Percentiles rank a stretch among this genome's conserved stretches.
phyloP scores from a whole-genome alignment of 2,888 invertebrate species.

The Amphimallon solstitiale region DNA sequence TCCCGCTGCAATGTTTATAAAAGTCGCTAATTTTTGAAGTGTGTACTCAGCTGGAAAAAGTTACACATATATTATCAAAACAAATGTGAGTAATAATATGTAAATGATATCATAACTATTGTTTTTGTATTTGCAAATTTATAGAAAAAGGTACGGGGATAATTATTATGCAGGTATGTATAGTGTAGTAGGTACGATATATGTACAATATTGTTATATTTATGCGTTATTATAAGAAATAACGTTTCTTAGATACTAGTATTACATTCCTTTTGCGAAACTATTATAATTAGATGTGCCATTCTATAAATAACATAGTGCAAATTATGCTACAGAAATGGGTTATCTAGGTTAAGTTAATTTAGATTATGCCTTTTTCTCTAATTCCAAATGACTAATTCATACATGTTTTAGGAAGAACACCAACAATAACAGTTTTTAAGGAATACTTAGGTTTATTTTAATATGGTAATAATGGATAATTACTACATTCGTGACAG shows the following conservation, averaged over 20 bases:
- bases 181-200: background rate
- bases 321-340: conserved; percentile 28
- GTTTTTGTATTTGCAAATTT: conserved; percentile 8
- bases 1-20: background rate
- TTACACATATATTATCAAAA: conserved; percentile 14
- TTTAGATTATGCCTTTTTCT: background rate
- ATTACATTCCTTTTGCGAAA: conserved; percentile 27
- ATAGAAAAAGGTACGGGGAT: background rate
- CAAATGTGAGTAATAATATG: conserved; percentile 18
- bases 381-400: background rate
- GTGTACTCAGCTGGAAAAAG: conserved; percentile 2
- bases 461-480: conserved; percentile 57
- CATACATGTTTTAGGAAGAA: background rate
- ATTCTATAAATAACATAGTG: conserved; percentile 35
- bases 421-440: background rate
- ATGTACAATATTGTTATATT: background rate
- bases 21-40: background rate
- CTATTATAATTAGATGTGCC: conserved; percentile 35
- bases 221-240: background rate
- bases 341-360: conserved; percentile 37
- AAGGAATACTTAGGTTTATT: background rate
- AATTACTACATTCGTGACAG: conserved; percentile 68
- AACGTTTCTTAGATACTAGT: conserved; percentile 6
- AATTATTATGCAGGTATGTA: background rate
- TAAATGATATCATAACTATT: conserved; percentile 3